Conservation (phyloP, 2,113 vertebrate genomes). For the Sakesphorus luctuosus region DNA sequence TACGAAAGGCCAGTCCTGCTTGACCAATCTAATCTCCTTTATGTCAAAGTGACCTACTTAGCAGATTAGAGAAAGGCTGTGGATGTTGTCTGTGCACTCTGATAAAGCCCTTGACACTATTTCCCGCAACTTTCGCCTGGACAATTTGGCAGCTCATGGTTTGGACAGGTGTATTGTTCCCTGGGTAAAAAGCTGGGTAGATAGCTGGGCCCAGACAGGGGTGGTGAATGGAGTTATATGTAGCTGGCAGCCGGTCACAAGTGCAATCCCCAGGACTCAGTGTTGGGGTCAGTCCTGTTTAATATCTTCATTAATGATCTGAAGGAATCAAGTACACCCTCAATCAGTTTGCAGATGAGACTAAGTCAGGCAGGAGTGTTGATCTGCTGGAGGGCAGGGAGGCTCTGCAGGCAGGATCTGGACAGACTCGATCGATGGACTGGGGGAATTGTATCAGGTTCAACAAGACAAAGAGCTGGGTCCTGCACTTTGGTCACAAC, state of each 20-base stretch:
- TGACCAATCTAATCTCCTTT: neutral
- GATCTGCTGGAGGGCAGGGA: neutral
- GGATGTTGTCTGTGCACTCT: neutral
- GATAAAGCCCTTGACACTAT: neutral
- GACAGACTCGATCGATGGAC: neutral
- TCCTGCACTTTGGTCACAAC: neutral
- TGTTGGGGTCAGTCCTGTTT: neutral
- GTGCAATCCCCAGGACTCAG: neutral
- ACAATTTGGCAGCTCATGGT: neutral
- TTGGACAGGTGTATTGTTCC: neutral
- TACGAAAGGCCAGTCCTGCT: neutral
- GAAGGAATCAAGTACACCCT: neutral
- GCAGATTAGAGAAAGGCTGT: neutral
- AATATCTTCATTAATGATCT: neutral
- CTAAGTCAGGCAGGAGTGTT: rapidly evolving
- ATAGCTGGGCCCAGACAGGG: neutral
- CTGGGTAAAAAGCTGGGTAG: neutral
- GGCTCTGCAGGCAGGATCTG: neutral
- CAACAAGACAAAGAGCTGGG: rapidly evolving
- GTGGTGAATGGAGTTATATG: neutral
- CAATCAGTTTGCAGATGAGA: neutral
- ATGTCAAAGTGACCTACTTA: neutral
- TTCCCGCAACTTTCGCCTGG: neutral
- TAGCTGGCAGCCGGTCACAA: neutral
- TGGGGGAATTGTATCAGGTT: neutral